phyloP scores from a whole-genome alignment of 2,797 vertebrate species.

The Limnodromus scolopaceus region DNA sequence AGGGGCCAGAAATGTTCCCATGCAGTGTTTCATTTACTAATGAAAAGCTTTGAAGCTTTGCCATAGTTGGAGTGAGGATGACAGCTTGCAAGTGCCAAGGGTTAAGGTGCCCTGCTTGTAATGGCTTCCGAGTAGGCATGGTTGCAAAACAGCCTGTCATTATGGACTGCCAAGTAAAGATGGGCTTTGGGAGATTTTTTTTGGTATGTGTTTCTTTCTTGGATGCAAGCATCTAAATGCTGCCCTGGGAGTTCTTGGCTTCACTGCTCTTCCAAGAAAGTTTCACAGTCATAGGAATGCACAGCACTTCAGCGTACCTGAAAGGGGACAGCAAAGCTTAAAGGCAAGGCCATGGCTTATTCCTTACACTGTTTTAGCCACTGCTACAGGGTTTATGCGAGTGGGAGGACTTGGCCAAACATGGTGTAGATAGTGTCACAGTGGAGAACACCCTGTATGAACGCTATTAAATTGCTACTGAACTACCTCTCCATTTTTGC shows the following conservation, averaged over 20 bases:
- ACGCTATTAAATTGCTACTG: fast-evolving
- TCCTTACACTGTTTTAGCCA: not conserved
- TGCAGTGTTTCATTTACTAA: not conserved
- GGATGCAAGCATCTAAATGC: not conserved
- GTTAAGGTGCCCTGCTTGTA: not conserved
- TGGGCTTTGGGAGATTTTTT: not conserved
- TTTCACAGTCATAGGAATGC: not conserved
- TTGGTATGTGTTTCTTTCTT: not conserved
- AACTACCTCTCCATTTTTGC: not conserved
- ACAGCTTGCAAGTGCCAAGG: not conserved
- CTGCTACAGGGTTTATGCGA: not conserved
- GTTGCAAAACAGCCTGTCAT: not conserved
- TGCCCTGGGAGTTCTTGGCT: not conserved
- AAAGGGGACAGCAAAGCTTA: not conserved
- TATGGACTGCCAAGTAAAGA: not conserved
- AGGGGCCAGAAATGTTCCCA: not conserved
- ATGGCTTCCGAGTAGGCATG: not conserved
- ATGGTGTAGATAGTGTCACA: not conserved
- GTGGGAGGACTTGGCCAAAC: not conserved
- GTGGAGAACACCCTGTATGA: not conserved
- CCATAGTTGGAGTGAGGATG: not conserved
- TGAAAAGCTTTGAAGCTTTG: not conserved
- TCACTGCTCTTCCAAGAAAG: not conserved
- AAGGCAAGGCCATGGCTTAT: fast-evolving
- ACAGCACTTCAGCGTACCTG: not conserved